Base-by-base conservation (phyloP, 2,888 invertebrate species). In the Exocentrus adspersus region DNA sequence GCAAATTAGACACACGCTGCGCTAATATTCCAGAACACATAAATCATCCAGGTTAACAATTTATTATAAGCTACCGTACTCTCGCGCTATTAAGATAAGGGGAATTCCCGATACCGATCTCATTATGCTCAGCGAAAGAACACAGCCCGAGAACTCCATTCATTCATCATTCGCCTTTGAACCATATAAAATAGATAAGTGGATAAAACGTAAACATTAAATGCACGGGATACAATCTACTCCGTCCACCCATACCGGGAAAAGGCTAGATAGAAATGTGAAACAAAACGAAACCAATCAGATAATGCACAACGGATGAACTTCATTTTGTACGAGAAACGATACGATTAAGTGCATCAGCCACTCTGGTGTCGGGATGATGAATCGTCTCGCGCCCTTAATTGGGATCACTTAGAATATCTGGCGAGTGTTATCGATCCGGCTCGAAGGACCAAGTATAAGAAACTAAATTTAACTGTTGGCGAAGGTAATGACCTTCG, bases 321-420 rank as follows among this genome's bases (percentile, higher is more conserved):
- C 58, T 50, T 59, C 63, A 62, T 60, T 69, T 67, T 67, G 69
- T 69, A 64, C 56, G 30, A 51, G 32, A 53, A 32, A 45, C 53
- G 59, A 62, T 54, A 58, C 64, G 63, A 67, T 67, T 71, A 68
- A 69, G 64, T 67, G 66, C 54, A 67, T 54, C 62, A 67, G 65
- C 68, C 71, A 72, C 73, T 74, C 72, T 64, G 69, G 71, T 70
- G 77, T 74, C 74, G 68, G 64, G 65, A 73, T 77, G 77, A 77
- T 77, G 69, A 75, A 76, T 76, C 61, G 70, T 51, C 65, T 66
- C 54, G 51, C 67, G 58, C 58, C 53, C 62, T n/a, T 67, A 67
- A 69, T 69, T 69, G 69, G 64, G 64, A 67, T 46, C 46, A 46
- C 45, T 20, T n/a, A 28, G 21, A 45, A 57, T 57, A 46, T 20